Evolutionary conservation across 2,888 invertebrate species (phyloP), one percentile per base, ranked within the genome.

Genomic region (Biston stratarius): DNA sequence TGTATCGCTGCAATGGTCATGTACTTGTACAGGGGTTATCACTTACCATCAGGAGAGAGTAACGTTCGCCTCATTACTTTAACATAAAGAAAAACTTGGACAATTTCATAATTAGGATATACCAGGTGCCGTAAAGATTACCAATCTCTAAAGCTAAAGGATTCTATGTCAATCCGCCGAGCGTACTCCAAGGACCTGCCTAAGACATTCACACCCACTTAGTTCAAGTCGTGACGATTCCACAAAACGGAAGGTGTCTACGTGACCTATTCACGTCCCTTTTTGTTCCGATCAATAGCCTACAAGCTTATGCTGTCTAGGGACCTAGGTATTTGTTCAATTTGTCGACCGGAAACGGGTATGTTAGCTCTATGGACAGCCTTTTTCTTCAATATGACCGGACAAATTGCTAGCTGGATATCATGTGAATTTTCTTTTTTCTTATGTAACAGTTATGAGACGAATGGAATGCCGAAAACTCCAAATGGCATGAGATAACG

Each of bases 211-310:
- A 53, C 48, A 44, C 48, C 44, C 44, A 55, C 62, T 59, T 67
- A 62, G 10, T n/a, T 36, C 5, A 42, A 42, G 47, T 1, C 36
- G 42, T 62, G 58, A 67, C 58, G 58, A 60, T 44, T 36, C 40
- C 47, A n/a, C 52, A 38, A 53, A 53, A 42, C 55, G 67, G 63
- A 67, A 51, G 38, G 45, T 52, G 40, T 48, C 10, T 36, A 24
- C 64, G 61, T 69, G 65, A 15, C 60, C 65, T 45, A 59, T 69
- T 65, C 69, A 61, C 8, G 34, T 34, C 48, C 38, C 52, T 40
- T 51, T 42, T 64, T 58, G 57, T 69, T 52, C 64, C 63, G 64
- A 64, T 64, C 64, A 64, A 64, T 69, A 69, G 53, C 42, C 24
- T 40, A 38, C 62, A n/a, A 59, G 59, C 63, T 42, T 62, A 53